Conservation (phyloP, 2,888 invertebrate species). For the Dendrolimus houi region DNA sequence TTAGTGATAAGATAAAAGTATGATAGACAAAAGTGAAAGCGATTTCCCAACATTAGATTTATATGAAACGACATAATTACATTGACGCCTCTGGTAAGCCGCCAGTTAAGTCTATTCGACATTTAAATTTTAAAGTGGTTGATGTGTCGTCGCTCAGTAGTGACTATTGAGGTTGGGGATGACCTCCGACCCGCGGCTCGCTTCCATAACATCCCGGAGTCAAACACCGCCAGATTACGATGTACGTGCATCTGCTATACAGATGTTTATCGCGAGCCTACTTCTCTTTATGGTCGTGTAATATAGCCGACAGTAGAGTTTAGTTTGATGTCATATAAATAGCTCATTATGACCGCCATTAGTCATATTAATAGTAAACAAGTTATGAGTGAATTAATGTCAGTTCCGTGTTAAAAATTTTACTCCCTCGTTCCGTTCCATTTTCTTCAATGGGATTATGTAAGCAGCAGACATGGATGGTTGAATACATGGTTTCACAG, state of each 20-base stretch:
- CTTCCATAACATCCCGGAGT: conserved; percentile 15
- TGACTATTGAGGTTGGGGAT: conserved; percentile 19
- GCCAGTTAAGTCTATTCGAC: not conserved
- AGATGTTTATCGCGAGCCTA: conserved; percentile 53
- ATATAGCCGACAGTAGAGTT: conserved; percentile 31
- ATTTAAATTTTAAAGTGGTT: conserved; percentile 14
- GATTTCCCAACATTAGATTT: no score
- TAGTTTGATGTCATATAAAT: conserved; percentile 59
- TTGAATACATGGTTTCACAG: conserved; percentile 14
- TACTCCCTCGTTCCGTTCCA: conserved; percentile 20
- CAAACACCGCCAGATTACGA: conserved; percentile 35
- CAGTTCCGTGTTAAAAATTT: conserved; percentile 48
- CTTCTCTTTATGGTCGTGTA: conserved; percentile 42
- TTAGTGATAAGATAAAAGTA: no score
- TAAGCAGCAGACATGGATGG: conserved; percentile 14
- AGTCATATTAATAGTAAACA: conserved; percentile 24
- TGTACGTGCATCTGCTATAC: conserved; percentile 43
- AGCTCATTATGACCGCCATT: conserved; percentile 44
- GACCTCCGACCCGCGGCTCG: conserved; percentile 31
- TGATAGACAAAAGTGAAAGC: no score
- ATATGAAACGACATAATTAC: no score
- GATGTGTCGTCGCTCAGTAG: conserved; percentile 11
- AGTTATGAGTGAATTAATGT: conserved; percentile 41
- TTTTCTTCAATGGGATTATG: conserved; percentile 12
- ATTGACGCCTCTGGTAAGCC: no score